Evolutionary conservation across 2,797 vertebrate genomes (phyloP).

Genomic region (Platalea minor): DNA sequence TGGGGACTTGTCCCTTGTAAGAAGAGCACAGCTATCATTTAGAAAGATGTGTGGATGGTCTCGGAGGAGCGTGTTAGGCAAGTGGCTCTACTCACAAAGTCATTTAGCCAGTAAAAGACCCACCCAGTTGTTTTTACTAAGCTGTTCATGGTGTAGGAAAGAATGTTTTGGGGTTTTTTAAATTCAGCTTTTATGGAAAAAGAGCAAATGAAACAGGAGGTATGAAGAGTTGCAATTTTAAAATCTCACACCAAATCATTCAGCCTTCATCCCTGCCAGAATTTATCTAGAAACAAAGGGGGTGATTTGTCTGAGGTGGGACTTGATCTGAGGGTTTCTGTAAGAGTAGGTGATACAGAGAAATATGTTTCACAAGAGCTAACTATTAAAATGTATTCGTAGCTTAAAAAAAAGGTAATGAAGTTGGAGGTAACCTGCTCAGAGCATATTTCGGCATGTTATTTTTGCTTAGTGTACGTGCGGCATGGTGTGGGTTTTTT

Average conservation of each 20-base stretch:
- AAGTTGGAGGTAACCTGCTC: not conserved
- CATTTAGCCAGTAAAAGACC: not conserved
- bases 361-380: not conserved
- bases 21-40: not conserved
- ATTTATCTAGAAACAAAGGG: not conserved
- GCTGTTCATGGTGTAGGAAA: not conserved
- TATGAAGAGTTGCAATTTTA: not conserved
- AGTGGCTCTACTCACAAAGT: not conserved
- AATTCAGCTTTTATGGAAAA: not conserved
- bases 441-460: not conserved
- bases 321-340: not conserved
- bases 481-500: not conserved
- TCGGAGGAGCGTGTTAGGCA: not conserved
- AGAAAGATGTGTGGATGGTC: not conserved
- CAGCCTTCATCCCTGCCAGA: not conserved
- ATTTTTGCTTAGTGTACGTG: not conserved
- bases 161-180: not conserved
- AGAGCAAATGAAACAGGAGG: not conserved
- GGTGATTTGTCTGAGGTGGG: not conserved
- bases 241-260: not conserved
- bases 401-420: not conserved
- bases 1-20: not conserved
- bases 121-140: not conserved
- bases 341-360: not conserved
- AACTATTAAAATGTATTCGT: not conserved